phyloP scores from a whole-genome alignment of 1,140 invertebrate species.

The Brachionus paranguensis region DNA sequence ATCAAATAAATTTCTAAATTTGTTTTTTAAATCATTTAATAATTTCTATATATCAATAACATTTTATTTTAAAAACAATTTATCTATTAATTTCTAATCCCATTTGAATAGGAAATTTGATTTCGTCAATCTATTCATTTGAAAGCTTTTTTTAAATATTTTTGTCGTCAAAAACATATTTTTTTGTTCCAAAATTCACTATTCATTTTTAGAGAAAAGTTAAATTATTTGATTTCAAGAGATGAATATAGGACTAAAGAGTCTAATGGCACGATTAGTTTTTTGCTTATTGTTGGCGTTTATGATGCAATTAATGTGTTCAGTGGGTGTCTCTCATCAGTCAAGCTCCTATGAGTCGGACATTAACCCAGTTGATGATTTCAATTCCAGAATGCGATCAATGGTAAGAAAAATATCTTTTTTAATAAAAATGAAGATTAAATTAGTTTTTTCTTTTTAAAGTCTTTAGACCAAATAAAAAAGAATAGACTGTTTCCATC shows the following conservation, averaged over 20 bases:
- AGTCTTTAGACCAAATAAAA: background rate
- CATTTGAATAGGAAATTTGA: background rate
- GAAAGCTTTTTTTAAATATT: background rate
- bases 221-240: background rate
- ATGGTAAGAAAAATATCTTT: background rate
- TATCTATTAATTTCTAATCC: background rate
- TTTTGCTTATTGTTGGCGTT: background rate
- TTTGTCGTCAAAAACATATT: too few species aligned
- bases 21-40: too few species aligned
- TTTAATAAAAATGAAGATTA: background rate
- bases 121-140: background rate
- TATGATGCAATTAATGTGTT: background rate
- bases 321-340: background rate
- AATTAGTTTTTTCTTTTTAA: background rate
- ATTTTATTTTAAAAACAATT: background rate
- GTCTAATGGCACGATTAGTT: background rate
- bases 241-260: background rate
- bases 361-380: background rate
- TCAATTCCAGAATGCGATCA: background rate
- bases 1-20: background rate
- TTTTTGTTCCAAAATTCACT: background rate
- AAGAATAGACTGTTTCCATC: constrained; percentile 12
- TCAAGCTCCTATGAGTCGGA: background rate
- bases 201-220: background rate
- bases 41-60: too few species aligned